Base-by-base conservation (phyloP, 2,888 invertebrate genomes). In the Smittia aterrima region DNA sequence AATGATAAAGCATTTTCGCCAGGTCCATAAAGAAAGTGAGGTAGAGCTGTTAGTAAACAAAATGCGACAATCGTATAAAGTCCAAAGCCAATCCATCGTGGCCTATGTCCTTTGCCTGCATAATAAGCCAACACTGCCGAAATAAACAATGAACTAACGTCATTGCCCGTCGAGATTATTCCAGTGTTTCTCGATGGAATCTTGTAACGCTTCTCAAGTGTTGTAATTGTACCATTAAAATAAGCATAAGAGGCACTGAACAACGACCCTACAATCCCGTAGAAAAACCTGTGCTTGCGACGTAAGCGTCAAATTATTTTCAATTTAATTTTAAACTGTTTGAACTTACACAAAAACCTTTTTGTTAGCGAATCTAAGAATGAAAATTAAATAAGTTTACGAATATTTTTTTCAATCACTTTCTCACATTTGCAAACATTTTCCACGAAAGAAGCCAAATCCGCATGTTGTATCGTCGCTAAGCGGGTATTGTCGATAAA, bases 211-310 rank as follows among this genome's bases (percentile, higher is more conserved):
- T 90, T 90, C 80, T 90, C 90, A 76, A 90, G 84, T 1, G 90
- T 90, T 70, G 90, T 90, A 75, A 90, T 89, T 27, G 89, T 90
- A n/a, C 90, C 90, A 78, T 88, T 89, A 78, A 89, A 90, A 79
- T 90, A 90, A 1, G 90, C 87, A 78, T 87, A 90, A 75, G 88
- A 87, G 78, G 90, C 90, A 20, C 88, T 87, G 79, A 88, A 89
- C 75, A 89, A 85, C 78, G 89, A 89, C 1, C 90, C 90, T 4
- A 90, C 84, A 47, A 90, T 81, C 40, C 90, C 89, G 77, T 90
- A 90, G 0, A 90, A 82, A 76, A 88, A 82, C 1, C 90, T 66
- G n/a, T n/a, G n/a, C n/a, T 24, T 54, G 11, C 16, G 47, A 58
- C 58, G 20, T 9, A 22, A 18, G 18, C 1, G 18, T 18, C 18